phyloP scores from a whole-genome alignment of 2,888 invertebrate species.

The Temnothorax rugatulus region DNA sequence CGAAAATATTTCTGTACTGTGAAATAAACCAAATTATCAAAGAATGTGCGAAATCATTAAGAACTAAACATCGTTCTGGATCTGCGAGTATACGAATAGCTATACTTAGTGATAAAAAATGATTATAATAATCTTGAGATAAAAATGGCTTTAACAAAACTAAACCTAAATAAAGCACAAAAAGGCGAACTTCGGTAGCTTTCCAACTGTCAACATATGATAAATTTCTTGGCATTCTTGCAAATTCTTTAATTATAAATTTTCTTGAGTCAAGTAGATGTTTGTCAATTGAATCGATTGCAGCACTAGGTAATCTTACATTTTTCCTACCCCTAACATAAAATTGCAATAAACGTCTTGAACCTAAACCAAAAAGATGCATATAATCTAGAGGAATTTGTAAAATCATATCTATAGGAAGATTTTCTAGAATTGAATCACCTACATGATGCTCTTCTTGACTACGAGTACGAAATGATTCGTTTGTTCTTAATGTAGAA shows the following conservation, averaged over 20 bases:
- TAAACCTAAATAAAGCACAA: not conserved
- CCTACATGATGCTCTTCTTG: slow-evolving; percentile 12
- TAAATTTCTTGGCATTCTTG: not conserved
- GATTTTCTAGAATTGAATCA: slow-evolving; percentile 18
- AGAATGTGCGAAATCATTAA: slow-evolving; percentile 3
- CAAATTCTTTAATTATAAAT: not conserved
- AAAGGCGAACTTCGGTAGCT: slow-evolving; percentile 7
- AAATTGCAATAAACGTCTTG: slow-evolving; percentile 4
- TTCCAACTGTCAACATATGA: not conserved
- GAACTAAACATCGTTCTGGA: slow-evolving; percentile 2
- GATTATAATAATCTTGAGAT: not conserved
- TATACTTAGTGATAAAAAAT: slow-evolving; percentile 13
- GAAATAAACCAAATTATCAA: slow-evolving; percentile 1
- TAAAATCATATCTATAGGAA: slow-evolving; percentile 9
- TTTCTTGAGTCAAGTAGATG: not conserved
- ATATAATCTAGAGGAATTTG: slow-evolving; percentile 10
- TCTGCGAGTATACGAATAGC: slow-evolving; percentile 15
- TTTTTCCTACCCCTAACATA: not conserved
- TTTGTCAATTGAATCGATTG: not conserved
- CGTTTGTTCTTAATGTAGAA: not conserved
- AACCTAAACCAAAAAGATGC: not conserved
- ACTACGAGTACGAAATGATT: not conserved
- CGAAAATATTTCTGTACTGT: not conserved
- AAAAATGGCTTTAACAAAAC: not conserved
- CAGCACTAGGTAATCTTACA: not conserved